Base-by-base conservation (phyloP, 1,140 invertebrate species). In the Apolygus lucorum region DNA sequence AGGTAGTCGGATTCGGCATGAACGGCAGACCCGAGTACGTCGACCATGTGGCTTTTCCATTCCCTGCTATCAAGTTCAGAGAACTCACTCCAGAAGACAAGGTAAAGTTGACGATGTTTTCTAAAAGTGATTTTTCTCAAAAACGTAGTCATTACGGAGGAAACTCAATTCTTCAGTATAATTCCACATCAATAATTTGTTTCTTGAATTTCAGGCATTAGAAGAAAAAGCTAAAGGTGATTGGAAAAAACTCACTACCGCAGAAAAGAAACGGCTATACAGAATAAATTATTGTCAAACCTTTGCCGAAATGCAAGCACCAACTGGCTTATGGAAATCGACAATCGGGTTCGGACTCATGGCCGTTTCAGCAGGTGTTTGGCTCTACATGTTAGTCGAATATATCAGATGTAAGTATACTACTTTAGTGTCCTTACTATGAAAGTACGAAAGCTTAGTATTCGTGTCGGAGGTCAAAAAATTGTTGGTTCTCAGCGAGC, bases 291-390 rank as follows among this genome's bases (percentile, higher is more conserved):
- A 87, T 77, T 83, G 87, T 74, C 81, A 84, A 73, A 89, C 87
- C 14, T 87, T 84, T 77, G 77, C 82, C 42, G 87, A 89, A 78
- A 80, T 87, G 49, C 67, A 28, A 2, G 93, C 93, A 1, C 88
- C 90, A 28, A 88, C 88, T 62, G 94, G 94, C 2, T 87, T 93
- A 76, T 96, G 93, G 93, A 98, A 97, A 81, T 82, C 81, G n/a
- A 78, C 88, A 1, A 0, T 90, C 28, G 92, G 90, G 54, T 77
- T 84, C 70, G 69, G 76, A 1, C 74, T 90, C 0, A 72, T 88
- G 0, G 77, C 83, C 8, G 68, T 83, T 0, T 84, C 86, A 0
- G 11, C 86, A 0, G 83, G 85, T 14, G 64, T 92, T 2, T 93
- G 68, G 42, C 24, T 73, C 17, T 49, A 52, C 17, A 52, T 72